Evolutionary conservation across 1,140 invertebrate species (phyloP), one percentile per base, ranked within the genome.

Genomic region (Tyrophagus putrescentiae): DNA sequence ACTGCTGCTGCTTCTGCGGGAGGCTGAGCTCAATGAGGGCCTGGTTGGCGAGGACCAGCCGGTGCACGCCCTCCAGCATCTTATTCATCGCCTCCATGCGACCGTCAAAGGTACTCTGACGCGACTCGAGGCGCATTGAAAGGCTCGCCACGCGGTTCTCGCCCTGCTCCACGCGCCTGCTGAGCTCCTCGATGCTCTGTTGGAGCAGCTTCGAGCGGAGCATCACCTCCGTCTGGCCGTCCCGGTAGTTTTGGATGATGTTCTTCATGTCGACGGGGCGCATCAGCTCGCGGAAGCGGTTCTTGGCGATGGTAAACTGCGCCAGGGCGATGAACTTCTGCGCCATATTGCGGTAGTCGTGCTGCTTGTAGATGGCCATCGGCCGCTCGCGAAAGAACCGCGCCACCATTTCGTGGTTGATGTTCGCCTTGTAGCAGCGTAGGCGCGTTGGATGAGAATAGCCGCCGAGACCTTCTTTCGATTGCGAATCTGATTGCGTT

Each of bases 231-330:
- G 86, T 83, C 74, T 93, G 87, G 54, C 87, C 87, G 61, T 86
- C 86, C 45, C 85, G 88, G 76, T 90, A 93, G 72, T 92, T 89
- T 75, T 94, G 89, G 69, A 94, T 92, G 63, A 94, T 89, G 74
- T 93, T 90, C 75, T 92, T 89, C 66, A 94, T 89, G 75, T 94
- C 90, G 77, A 94, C 93, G n/a, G 90, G 90, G 73, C 91, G 87
- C 68, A 92, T 77, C 33, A 89, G 88, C 76, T 94, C 87, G 73
- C 88, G 87, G 78, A 94, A 94, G 76, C 88, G 88, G 74, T 83
- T 78, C 71, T 85, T 78, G 65, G 87, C 84, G 68, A 89, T 83
- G 77, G 87, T 84, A 78, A 87, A 87, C 76, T 84, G 57, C n/a
- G 39, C 39, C 23, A 59, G n/a, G 23, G 34, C 39, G 18, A 59